phyloP scores from a whole-genome alignment of 2,797 vertebrate species.

The Borostomias antarcticus region DNA sequence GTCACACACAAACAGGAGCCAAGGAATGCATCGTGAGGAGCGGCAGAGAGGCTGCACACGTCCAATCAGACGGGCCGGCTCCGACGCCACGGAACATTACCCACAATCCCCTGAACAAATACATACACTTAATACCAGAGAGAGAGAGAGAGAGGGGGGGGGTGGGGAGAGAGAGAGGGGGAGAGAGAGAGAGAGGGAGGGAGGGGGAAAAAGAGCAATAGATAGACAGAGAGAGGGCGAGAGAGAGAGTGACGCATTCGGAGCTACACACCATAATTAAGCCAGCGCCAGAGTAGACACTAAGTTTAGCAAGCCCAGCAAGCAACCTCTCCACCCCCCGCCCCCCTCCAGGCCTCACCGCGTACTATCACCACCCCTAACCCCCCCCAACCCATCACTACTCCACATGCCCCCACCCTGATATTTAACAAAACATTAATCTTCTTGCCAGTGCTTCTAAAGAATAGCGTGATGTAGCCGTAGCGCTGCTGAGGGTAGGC shows the following conservation, averaged over 20 bases:
- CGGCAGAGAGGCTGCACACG: no score
- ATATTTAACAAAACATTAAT: constrained; percentile 99
- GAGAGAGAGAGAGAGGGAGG: constrained; percentile 46
- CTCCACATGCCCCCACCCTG: constrained; percentile 92
- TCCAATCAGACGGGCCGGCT: constrained; percentile 61
- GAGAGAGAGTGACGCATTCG: constrained; percentile 69
- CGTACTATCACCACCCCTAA: constrained; percentile 49
- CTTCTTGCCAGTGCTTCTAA: constrained; percentile 98
- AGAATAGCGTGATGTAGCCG: constrained; percentile 93
- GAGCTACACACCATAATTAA: constrained; percentile 83
- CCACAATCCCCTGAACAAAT: constrained; percentile 72
- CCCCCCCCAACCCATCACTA: constrained; percentile 2
- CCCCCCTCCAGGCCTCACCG: neutral
- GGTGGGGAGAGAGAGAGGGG: neutral
- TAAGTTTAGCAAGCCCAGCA: constrained; percentile 92
- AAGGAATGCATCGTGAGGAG: constrained; percentile 61
- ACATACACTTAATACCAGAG: constrained; percentile 71
- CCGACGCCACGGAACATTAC: constrained; percentile 68
- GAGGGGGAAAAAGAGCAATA: constrained; percentile 68
- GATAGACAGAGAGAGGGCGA: constrained; percentile 11
- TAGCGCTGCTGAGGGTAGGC: constrained; percentile 71
- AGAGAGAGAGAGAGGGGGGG: constrained; percentile 47
- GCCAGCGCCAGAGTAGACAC: constrained; percentile 80
- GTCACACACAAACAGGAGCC: constrained; percentile 46
- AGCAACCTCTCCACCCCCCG: constrained; percentile 53